Base-by-base conservation (phyloP, 2,888 invertebrate genomes). In the Plebejus argus region DNA sequence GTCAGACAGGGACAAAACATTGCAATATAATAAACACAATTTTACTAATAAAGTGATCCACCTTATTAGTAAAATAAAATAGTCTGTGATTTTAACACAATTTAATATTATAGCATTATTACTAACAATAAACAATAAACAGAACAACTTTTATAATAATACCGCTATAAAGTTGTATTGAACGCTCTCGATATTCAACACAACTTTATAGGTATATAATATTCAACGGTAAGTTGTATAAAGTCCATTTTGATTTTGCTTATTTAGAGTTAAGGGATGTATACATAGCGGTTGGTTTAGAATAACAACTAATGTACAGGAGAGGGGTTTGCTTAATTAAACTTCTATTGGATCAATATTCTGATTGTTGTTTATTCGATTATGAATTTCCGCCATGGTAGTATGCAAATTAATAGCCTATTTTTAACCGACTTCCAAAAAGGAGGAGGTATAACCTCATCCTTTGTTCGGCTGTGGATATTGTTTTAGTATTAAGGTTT, bases 221-320 rank as follows among this genome's bases (percentile, higher is more conserved):
- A 66, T 66, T 66, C 66, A 33, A 33, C 33, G 33, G 15, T 66
- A 66, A 66, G 28, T 66, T 66, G 66, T 33, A 33, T 7, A 33
- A 61, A 66, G 28, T 66, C 66, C 12, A 66, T 66, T 66, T 28
- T 33, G 66, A 33, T 28, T 66, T 66, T 66, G 66, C 66, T 66
- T 66, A 66, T 66, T 66, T 18, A 33, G 33, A 66, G 66, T 66
- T 33, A 1, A 28, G 66, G 66, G 33, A 66, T 66, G 66, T 66
- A 66, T 33, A 66, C 28, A 66, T 15, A 28, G 28, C 28, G 66
- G 28, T 18, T 33, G 61, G 66, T 28, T 66, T 33, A 33, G 33
- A 66, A 66, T 66, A 33, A 61, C 58, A 61, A 66, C 66, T 66
- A 66, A 18, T 66, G 28, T 33, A 15, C 28, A 15, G 28, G 6